Evolutionary conservation across 1,140 invertebrate genomes (phyloP).

Genomic region (Caerostris extrusa): DNA sequence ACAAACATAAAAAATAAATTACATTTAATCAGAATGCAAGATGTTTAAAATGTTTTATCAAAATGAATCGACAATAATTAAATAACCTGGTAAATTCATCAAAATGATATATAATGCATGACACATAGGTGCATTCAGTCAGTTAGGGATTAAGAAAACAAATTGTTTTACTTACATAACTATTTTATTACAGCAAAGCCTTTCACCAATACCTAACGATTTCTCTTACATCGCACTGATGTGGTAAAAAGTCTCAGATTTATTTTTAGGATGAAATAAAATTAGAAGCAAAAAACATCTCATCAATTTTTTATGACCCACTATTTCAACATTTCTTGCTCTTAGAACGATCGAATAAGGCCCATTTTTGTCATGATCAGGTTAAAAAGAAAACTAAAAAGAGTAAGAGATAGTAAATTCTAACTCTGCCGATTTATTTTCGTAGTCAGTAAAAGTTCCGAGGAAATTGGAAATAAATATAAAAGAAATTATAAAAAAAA

Average conservation of each 20-base stretch:
- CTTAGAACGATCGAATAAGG: too few relatives aligned
- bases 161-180: not conserved
- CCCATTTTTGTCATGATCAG: not conserved
- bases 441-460: not conserved
- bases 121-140: not conserved
- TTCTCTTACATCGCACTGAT: not conserved
- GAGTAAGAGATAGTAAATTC: not conserved
- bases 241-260: not conserved
- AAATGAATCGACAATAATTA: too few relatives aligned
- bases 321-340: not conserved
- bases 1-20: too few relatives aligned
- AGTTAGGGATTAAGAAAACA: not conserved
- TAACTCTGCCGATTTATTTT: constrained; percentile 1
- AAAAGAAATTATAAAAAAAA: not conserved
- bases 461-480: not conserved
- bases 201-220: not conserved
- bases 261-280: constrained; percentile 4
- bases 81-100: too few relatives aligned
- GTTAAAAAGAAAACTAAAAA: not conserved
- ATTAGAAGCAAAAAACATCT: not conserved
- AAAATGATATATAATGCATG: too few relatives aligned
- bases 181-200: not conserved
- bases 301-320: not conserved
- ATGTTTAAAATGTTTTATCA: too few relatives aligned
- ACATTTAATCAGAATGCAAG: too few relatives aligned